phyloP scores from a whole-genome alignment of 2,888 invertebrate genomes.

The Clunio marinus region DNA sequence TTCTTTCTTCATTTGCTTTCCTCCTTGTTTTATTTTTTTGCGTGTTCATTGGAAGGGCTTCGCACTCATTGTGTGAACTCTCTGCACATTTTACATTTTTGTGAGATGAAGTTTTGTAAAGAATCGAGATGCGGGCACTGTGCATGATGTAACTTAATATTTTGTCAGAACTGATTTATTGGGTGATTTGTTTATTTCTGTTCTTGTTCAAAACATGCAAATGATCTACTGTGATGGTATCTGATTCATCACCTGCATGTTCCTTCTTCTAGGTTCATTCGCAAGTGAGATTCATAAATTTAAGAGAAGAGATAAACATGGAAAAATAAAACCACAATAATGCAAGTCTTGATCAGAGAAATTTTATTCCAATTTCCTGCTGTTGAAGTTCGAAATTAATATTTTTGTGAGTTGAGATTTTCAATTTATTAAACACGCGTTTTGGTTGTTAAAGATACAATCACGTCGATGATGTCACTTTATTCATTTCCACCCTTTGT shows the following conservation, averaged over 20 bases:
- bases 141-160: background rate
- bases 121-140: no score
- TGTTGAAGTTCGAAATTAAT: constrained; percentile 24
- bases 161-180: constrained; percentile 21
- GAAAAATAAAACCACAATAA: background rate
- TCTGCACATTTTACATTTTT: background rate
- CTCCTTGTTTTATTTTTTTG: background rate
- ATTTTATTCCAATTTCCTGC: constrained; percentile 30
- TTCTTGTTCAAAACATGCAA: background rate
- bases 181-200: constrained; percentile 8
- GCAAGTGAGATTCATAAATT: background rate
- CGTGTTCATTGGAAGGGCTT: constrained; percentile 2
- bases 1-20: background rate
- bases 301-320: background rate
- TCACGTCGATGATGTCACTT: constrained; percentile 1
- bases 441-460: constrained; percentile 16
- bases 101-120: no score
- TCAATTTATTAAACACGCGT: constrained; percentile 27
- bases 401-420: background rate
- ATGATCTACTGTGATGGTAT: background rate
- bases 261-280: background rate
- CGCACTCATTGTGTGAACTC: background rate
- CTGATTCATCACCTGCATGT: no score
- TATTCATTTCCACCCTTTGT: background rate
- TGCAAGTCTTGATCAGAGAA: background rate